A percentile compares a stretch with the other conserved stretches of the same genome.
These are phyloP conservation scores for Trichosurus vulpecula DNA, from an alignment of 2,797 vertebrate species.

Conservation along the genomic window DNA sequence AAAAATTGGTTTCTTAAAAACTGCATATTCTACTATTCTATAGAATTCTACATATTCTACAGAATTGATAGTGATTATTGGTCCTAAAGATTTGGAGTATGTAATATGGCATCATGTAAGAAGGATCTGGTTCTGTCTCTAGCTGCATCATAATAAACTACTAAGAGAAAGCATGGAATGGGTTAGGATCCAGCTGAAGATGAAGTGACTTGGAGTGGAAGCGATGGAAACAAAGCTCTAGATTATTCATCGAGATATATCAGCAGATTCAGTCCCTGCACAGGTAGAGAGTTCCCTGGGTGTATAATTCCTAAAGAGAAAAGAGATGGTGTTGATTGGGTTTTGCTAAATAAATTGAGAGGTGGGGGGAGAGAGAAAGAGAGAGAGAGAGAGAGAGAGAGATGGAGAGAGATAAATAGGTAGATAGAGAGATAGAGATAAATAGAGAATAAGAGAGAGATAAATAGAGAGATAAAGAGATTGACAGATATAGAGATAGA, in stretches of 20 bases:
- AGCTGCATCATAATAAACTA: neutral
- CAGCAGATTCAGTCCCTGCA: neutral
- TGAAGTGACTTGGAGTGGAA: neutral
- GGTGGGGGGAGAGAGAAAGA: too few relatives aligned
- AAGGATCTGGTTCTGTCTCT: neutral
- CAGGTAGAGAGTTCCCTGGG: neutral
- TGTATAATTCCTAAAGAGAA: neutral
- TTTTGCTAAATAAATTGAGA: neutral
- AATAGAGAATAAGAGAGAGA: too few relatives aligned
- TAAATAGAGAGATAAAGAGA: too few relatives aligned
- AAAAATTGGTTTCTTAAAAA: neutral
- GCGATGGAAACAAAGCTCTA: neutral
- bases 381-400: too few relatives aligned
- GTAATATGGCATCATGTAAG: neutral
- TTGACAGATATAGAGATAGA: too few relatives aligned
- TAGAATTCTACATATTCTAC: neutral
- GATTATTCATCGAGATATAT: neutral
- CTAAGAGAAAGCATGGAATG: neutral
- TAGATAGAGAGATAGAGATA: too few relatives aligned
- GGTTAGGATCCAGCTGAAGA: neutral
- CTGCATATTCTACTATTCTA: neutral
- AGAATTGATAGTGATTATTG: neutral
- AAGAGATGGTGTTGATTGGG: neutral
- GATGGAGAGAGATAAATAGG: too few relatives aligned
- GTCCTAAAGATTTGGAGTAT: neutral